Percentiles rank a stretch among this genome's conserved stretches.
phyloP scores from a whole-genome alignment of 2,113 vertebrate species.

The Brienomyrus brachyistius region DNA sequence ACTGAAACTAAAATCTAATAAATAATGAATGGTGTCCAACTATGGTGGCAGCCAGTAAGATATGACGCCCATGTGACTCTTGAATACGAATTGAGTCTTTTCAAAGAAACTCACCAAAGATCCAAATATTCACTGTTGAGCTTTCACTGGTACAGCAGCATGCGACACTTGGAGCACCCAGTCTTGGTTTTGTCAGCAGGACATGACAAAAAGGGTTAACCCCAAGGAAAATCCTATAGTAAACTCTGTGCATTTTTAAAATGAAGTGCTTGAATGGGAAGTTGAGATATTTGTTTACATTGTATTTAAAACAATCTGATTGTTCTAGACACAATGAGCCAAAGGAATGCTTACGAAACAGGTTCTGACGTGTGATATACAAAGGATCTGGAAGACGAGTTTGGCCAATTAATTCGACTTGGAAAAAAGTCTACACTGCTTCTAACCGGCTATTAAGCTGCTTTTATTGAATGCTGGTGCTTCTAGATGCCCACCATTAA shows the following conservation, averaged over 20 bases:
- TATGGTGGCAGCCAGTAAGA: neutral
- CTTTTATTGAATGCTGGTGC: neutral
- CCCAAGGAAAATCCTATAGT: neutral
- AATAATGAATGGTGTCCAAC: neutral
- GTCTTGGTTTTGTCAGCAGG: neutral
- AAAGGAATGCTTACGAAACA: neutral
- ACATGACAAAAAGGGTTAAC: neutral
- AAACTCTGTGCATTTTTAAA: neutral
- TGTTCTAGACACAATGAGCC: neutral
- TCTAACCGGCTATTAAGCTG: neutral
- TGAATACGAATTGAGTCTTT: neutral
- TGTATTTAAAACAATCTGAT: neutral
- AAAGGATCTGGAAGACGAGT: neutral
- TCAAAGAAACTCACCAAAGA: neutral
- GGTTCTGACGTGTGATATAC: neutral
- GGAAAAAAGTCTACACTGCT: neutral
- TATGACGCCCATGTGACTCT: neutral
- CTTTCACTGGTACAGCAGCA: neutral
- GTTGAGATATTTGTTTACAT: neutral
- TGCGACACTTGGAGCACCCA: neutral
- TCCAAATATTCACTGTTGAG: neutral
- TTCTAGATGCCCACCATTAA: neutral
- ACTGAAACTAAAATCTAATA: neutral
- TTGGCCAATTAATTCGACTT: neutral
- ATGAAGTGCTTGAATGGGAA: neutral